These are phyloP conservation scores for Phrynosoma blainvillii DNA, from an alignment of 2,113 vertebrate species.

Conservation along the genomic window DNA sequence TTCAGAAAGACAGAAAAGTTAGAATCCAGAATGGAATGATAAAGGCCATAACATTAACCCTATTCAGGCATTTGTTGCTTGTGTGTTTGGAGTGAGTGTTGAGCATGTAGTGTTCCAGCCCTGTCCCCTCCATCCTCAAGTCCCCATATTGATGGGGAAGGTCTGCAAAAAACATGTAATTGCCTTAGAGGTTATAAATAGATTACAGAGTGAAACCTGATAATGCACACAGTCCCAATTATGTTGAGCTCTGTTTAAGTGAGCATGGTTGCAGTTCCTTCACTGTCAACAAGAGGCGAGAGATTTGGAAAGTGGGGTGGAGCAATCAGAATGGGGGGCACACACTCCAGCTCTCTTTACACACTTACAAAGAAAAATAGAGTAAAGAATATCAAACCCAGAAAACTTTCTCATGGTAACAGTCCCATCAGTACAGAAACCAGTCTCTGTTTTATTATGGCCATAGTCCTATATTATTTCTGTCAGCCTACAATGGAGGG, in stretches of 20 bases:
- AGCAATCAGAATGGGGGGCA: not conserved
- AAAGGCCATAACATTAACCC: not conserved
- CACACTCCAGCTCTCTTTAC: too few relatives aligned
- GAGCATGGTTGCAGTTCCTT: not conserved
- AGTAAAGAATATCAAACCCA: not conserved
- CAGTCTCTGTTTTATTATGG: not conserved
- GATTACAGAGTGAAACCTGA: too few relatives aligned
- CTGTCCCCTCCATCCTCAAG: too few relatives aligned
- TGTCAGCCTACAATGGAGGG: too few relatives aligned
- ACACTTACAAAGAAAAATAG: not conserved
- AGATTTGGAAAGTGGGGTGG: not conserved
- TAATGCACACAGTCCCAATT: not conserved
- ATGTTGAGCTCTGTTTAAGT: not conserved
- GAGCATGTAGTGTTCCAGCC: not conserved
- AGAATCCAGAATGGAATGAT: not conserved
- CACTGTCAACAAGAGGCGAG: not conserved
- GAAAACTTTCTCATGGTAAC: not conserved
- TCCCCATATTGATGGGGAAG: not conserved
- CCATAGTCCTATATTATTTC: not conserved
- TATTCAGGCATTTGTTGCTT: not conserved
- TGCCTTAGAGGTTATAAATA: too few relatives aligned
- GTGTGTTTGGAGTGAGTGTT: not conserved
- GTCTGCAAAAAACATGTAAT: not conserved
- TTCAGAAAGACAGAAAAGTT: not conserved
- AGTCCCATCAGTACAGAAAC: slow-evolving; percentile 26